Percentiles rank a stretch among this genome's conserved stretches.
Conservation (phyloP, 2,113 vertebrate genomes). For the Genyomyrus donnyi region DNA sequence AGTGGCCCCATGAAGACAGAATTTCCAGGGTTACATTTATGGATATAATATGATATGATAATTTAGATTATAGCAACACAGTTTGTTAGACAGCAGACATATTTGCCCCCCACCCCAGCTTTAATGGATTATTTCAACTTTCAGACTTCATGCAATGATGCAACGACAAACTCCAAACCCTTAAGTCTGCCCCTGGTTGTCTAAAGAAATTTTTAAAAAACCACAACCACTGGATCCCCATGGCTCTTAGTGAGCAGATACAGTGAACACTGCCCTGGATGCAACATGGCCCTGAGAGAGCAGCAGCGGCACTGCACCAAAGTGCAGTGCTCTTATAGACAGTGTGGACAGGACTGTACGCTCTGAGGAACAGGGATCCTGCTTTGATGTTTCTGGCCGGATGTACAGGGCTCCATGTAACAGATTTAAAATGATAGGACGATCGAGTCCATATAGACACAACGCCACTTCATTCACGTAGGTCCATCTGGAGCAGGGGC, state of each 20-base stretch:
- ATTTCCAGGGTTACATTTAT: neutral
- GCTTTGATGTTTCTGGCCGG: constrained; percentile 44
- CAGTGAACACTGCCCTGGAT: neutral
- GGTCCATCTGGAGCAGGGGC: neutral
- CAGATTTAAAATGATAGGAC: neutral
- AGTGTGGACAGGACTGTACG: constrained; percentile 37
- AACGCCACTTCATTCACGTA: neutral
- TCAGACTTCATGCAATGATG: neutral
- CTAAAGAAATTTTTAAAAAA: neutral
- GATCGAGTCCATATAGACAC: neutral
- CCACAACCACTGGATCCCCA: neutral
- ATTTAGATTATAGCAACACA: neutral
- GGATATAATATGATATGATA: neutral
- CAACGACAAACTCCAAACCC: neutral
- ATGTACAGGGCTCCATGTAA: neutral
- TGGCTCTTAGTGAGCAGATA: neutral
- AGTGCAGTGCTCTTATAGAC: neutral
- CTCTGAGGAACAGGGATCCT: constrained; percentile 43
- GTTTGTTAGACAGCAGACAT: neutral
- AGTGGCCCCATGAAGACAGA: neutral
- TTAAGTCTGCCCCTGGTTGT: neutral
- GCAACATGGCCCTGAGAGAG: neutral
- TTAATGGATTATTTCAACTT: neutral
- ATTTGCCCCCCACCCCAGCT: neutral
- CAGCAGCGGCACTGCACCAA: constrained; percentile 52